phyloP scores from a whole-genome alignment of 1,140 invertebrate genomes.

The Laodelphax striatellus region DNA sequence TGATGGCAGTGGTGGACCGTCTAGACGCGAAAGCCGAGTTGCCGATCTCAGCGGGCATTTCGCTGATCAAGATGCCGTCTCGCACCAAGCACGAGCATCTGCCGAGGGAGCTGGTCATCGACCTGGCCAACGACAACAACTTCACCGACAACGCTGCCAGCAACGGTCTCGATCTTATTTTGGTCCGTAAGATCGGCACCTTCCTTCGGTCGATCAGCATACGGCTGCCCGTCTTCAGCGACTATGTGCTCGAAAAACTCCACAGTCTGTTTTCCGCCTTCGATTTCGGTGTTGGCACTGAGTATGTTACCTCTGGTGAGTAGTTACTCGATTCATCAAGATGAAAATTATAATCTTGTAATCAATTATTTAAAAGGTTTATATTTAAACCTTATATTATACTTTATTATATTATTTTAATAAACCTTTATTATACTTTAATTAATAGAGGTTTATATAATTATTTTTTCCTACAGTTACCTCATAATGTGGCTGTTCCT shows the following conservation, averaged over 20 bases:
- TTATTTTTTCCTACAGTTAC: no score
- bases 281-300: no score
- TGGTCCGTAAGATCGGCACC: not conserved
- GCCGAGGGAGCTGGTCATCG: not conserved
- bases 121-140: not conserved
- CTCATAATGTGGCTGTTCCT: no score
- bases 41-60: conserved; percentile 39
- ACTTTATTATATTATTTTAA: no score
- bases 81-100: not conserved
- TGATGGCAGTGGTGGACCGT: conserved; percentile 60
- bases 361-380: no score
- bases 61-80: not conserved
- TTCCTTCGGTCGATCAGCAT: not conserved
- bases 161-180: not conserved
- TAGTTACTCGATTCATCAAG: no score
- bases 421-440: no score
- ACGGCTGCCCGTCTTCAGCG: not conserved
- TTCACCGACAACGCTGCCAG: not conserved
- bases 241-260: not conserved
- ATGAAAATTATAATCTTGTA: no score
- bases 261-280: no score
- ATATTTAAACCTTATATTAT: no score
- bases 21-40: conserved; percentile 47
- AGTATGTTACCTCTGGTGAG: no score
- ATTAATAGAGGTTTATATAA: no score